These are phyloP conservation scores for Euproctis similis DNA, from an alignment of 2,888 invertebrate genomes.

Conservation along the genomic window DNA sequence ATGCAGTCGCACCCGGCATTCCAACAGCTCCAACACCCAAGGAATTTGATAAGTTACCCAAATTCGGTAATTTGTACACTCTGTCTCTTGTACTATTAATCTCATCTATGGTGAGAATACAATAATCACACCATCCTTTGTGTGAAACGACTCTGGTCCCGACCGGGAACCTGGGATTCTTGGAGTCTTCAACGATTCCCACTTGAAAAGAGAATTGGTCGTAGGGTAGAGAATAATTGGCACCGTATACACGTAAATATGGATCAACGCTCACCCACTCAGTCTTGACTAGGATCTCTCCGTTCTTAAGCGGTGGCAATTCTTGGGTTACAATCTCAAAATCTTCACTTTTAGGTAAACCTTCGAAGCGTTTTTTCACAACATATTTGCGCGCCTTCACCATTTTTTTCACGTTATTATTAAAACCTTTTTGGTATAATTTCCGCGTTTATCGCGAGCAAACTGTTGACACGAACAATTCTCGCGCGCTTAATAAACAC, in stretches of 20 bases:
- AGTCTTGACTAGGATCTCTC: constrained; percentile 43
- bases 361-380: constrained; percentile 66
- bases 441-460: no score
- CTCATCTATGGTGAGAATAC: constrained; percentile 7
- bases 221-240: constrained; percentile 25
- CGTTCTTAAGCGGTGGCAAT: constrained; percentile 36
- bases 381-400: constrained; percentile 67
- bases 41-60: constrained; percentile 70
- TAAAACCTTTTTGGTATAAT: no score
- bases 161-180: constrained; percentile 74
- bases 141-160: constrained; percentile 76
- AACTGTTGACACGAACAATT: no score
- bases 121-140: constrained; percentile 37
- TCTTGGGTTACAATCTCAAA: constrained; percentile 76
- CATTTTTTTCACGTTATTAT: no score
- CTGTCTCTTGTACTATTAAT: constrained; percentile 9
- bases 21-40: constrained; percentile 36
- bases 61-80: constrained; percentile 65
- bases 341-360: constrained; percentile 73
- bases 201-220: constrained; percentile 40
- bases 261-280: constrained; percentile 45
- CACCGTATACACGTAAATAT: constrained; percentile 27
- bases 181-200: constrained; percentile 75
- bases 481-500: no score
- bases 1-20: constrained; percentile 65